Percentiles rank a stretch among this genome's conserved stretches.
Conservation (phyloP, 1,140 invertebrate genomes). For the Cotesia typhae region DNA sequence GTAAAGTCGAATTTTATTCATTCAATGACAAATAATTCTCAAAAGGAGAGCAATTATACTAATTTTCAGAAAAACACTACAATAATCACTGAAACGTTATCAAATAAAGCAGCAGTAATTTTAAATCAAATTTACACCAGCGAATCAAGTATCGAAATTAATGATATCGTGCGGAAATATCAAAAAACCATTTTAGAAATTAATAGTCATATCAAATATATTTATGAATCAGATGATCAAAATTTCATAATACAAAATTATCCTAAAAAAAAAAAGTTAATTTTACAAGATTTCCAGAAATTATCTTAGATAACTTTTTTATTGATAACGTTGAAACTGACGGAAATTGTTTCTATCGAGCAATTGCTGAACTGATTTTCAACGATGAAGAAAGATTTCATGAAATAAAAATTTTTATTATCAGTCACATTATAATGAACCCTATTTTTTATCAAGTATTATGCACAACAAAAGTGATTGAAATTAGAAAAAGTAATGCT, state of each 20-base stretch:
- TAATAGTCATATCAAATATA: no score
- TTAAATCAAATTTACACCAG: neutral
- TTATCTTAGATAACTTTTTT: neutral
- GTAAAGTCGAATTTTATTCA: no score
- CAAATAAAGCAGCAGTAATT: neutral
- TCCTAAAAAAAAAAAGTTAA: neutral
- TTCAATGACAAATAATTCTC: no score
- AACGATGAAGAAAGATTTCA: neutral
- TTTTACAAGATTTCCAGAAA: neutral
- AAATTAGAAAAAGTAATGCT: no score
- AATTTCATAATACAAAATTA: neutral
- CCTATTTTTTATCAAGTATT: neutral
- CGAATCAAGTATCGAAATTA: no score
- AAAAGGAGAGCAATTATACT: no score
- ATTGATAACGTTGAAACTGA: neutral
- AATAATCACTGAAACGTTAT: neutral
- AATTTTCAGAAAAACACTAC: no score
- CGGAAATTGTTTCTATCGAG: constrained; percentile 1
- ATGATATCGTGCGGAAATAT: no score
- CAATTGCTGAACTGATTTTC: neutral
- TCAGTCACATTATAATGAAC: neutral
- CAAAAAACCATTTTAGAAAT: no score
- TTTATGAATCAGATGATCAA: no score
- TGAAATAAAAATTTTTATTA: neutral
- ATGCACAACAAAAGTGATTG: no score